Evolutionary conservation across 1,140 invertebrate species (phyloP), one percentile per base, ranked within the genome.

Genomic region (Rhagoletis pomonella): DNA sequence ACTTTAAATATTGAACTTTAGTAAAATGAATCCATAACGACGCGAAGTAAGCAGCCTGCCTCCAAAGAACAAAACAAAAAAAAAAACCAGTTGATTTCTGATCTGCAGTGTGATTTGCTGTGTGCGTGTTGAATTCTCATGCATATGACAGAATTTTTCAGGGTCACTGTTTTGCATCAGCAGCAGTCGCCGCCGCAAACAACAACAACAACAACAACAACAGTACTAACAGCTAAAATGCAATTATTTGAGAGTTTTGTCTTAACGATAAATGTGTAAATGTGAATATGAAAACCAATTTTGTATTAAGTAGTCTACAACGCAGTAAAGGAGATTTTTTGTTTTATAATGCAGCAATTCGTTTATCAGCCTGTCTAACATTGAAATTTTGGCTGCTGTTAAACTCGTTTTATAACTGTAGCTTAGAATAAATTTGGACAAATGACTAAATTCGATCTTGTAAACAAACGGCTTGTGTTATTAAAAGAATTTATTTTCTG

Each of bases 321-420:
- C 9, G 44, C 47, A 10, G 4, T 73, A 44, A 44, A 47, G 39
- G 67, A 29, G 17, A 14, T 73, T 73, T 47, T 67, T 67, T 39
- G 14, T 17, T 62, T 5, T 62, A 42, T 47, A 73, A 73, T 10
- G 5, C 14, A 42, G 39, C 47, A 73, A 29, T 42, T 73, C 17
- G 60, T 4, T 62, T 4, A 17, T n/a, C n/a, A 3, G 67, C 4
- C 4, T 62, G 50, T 29, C 29, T 14, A 67, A 47, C 3, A 47
- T 17, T 42, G 1, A 44, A 17, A 73, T 73, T 47, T 0, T 10
- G 42, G 29, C 14, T 73, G 67, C 67, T 0, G 50, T 73, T 73
- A 44, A 73, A 73, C 67, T 6, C 67, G 67, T 73, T 73, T 73
- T 62, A 17, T 73, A n/a, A 44, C 10, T 73, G 42, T 73, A 73